These are phyloP conservation scores for Echiichthys vipera DNA, from an alignment of 2,797 vertebrate genomes.

Conservation along the genomic window DNA sequence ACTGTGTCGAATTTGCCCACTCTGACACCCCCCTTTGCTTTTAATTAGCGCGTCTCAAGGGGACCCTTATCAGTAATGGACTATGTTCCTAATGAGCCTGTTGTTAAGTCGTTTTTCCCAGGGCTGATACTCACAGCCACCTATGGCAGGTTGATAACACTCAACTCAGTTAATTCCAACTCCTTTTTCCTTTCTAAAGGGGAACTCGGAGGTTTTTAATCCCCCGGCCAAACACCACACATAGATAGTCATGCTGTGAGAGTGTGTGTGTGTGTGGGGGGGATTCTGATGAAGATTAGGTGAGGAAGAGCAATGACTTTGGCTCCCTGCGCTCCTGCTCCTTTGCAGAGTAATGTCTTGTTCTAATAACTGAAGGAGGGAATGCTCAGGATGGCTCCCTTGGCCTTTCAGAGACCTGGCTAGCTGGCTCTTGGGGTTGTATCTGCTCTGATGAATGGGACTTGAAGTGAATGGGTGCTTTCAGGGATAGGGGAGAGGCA, in stretches of 20 bases:
- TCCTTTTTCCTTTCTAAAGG: conserved; percentile 44
- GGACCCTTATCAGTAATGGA: conserved; percentile 79
- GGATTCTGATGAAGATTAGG: conserved; percentile 46
- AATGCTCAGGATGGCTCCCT: conserved; percentile 31
- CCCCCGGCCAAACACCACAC: conserved; percentile 15
- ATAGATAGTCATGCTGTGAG: conserved; percentile 20
- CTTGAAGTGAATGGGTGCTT: conserved; percentile 62
- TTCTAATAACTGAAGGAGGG: conserved; percentile 34
- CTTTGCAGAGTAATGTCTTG: conserved; percentile 37
- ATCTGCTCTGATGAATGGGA: conserved; percentile 65
- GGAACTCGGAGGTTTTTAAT: conserved; percentile 47
- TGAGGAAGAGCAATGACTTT: conserved; percentile 38
- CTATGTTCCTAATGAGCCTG: conserved; percentile 80
- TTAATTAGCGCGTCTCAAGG: conserved; percentile 80
- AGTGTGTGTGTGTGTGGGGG: neutral
- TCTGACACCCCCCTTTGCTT: conserved; percentile 65
- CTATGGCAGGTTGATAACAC: conserved; percentile 77
- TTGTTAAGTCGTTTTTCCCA: conserved; percentile 80
- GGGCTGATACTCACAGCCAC: conserved; percentile 67
- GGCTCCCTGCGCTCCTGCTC: neutral
- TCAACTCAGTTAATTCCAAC: conserved; percentile 66
- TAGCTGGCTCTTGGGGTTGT: conserved; percentile 40
- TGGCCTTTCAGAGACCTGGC: conserved; percentile 44
- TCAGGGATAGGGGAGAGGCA: conserved; percentile 52
- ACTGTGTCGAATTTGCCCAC: conserved; percentile 63